phyloP scores from a whole-genome alignment of 2,113 vertebrate genomes.

The Holacanthus passer region DNA sequence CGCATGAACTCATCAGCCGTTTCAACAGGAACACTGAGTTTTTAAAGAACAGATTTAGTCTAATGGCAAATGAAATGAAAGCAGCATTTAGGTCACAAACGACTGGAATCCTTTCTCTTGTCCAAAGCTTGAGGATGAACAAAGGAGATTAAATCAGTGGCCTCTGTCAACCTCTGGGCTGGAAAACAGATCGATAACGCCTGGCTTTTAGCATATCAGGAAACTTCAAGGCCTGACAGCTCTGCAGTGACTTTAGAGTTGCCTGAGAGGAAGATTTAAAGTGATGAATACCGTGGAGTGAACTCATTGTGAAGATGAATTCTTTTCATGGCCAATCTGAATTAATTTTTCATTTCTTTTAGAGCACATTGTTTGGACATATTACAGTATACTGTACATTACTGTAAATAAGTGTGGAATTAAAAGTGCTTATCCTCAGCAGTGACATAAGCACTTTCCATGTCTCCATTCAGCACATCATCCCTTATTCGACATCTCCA shows the following conservation, averaged over 20 bases:
- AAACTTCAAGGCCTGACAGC: background rate
- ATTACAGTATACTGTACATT: background rate
- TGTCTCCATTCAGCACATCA: slow-evolving; percentile 7
- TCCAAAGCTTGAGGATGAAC: background rate
- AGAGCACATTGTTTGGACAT: background rate
- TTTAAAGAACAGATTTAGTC: background rate
- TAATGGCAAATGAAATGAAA: background rate
- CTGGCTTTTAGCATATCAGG: background rate
- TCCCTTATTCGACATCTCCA: slow-evolving; percentile 7
- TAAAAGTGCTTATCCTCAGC: background rate
- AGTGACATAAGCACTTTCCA: slow-evolving; percentile 25
- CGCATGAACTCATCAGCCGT: background rate
- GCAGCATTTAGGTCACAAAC: background rate
- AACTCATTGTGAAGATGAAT: background rate
- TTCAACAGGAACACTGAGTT: background rate
- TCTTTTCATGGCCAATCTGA: background rate
- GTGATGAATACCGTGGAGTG: too few species aligned
- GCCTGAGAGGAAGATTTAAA: background rate
- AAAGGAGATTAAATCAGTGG: background rate
- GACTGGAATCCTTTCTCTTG: background rate
- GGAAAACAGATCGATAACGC: background rate
- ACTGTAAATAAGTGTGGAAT: background rate
- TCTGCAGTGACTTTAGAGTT: background rate
- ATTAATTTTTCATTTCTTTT: background rate
- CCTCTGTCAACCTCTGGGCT: background rate